A percentile compares a stretch with the other conserved stretches of the same genome.
These are phyloP conservation scores for Leptoteleia sp. DNA, from an alignment of 1,140 invertebrate genomes.

Conservation along the genomic window DNA sequence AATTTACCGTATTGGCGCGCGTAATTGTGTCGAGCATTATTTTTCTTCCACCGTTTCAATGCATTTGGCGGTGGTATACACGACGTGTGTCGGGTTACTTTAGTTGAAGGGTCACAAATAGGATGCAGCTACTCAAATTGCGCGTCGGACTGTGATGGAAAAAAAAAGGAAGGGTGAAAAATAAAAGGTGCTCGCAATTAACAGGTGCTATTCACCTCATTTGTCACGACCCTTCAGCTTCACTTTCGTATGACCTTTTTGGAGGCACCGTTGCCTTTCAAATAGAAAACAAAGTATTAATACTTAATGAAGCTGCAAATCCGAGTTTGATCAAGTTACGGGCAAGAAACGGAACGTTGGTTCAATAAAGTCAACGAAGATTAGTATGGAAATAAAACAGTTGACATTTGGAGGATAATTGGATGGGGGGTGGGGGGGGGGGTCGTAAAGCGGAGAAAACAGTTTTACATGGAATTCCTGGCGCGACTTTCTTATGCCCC, in stretches of 20 bases:
- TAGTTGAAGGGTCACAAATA: slow-evolving; percentile 37
- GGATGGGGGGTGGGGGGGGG: too few relatives aligned
- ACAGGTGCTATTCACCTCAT: slow-evolving; percentile 46
- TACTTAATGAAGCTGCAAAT: slow-evolving; percentile 3
- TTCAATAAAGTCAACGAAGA: too few relatives aligned
- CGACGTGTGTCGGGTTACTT: slow-evolving; percentile 1
- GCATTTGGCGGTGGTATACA: slow-evolving; percentile 14
- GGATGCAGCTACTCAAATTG: slow-evolving; percentile 41
- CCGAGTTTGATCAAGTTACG: too few relatives aligned
- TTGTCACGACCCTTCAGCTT: slow-evolving; percentile 25
- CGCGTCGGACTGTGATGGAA: slow-evolving; percentile 8
- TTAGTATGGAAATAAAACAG: slow-evolving; percentile 4
- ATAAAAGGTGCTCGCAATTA: slow-evolving; percentile 30
- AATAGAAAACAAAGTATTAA: slow-evolving; percentile 5
- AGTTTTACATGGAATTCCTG: slow-evolving; percentile 25
- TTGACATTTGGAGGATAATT: slow-evolving; percentile 3
- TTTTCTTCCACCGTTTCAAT: slow-evolving; percentile 4
- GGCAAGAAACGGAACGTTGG: too few relatives aligned
- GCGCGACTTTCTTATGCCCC: slow-evolving; percentile 2
- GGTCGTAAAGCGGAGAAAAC: too few relatives aligned
- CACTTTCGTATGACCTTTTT: slow-evolving; percentile 14
- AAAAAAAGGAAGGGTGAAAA: slow-evolving; percentile 29
- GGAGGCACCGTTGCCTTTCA: background rate
- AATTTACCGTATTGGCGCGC: too few relatives aligned
- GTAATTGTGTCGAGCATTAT: too few relatives aligned